Conservation (phyloP, 1,140 invertebrate genomes). For the Trigoniulus corallinus region DNA sequence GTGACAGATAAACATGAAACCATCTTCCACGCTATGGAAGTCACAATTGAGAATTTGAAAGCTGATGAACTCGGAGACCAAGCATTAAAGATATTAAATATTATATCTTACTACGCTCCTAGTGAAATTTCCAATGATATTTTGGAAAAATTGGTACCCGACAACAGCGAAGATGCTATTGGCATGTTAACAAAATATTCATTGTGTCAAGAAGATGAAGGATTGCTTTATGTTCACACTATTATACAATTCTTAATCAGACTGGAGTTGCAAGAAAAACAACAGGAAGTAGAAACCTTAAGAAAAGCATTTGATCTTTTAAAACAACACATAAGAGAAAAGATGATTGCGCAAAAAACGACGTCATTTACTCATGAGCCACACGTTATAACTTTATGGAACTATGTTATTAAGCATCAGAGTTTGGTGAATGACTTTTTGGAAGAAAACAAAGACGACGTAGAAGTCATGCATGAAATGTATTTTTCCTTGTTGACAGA, state of each 20-base stretch:
- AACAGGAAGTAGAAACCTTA: background rate
- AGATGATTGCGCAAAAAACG: no score
- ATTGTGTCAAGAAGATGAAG: background rate
- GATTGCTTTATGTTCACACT: conserved; percentile 5
- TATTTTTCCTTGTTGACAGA: no score
- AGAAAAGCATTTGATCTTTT: no score
- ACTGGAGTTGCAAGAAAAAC: background rate
- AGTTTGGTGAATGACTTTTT: no score
- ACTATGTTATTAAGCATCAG: no score
- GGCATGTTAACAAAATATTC: conserved; percentile 8
- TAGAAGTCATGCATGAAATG: no score
- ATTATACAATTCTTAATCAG: conserved; percentile 7
- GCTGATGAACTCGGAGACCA: conserved; percentile 8
- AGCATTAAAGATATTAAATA: conserved; percentile 8
- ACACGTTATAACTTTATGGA: no score
- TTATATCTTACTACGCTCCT: conserved; percentile 9
- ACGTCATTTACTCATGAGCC: no score
- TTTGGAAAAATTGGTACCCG: background rate
- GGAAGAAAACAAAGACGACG: no score
- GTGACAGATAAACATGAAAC: conserved; percentile 11
- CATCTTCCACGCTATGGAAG: conserved; percentile 11
- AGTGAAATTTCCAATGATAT: conserved; percentile 5
- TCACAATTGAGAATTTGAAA: conserved; percentile 12
- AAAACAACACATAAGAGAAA: no score
- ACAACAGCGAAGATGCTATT: conserved; percentile 2